Conservation (phyloP, 2,113 vertebrate genomes). For the Anarhynchus alexandrinus region DNA sequence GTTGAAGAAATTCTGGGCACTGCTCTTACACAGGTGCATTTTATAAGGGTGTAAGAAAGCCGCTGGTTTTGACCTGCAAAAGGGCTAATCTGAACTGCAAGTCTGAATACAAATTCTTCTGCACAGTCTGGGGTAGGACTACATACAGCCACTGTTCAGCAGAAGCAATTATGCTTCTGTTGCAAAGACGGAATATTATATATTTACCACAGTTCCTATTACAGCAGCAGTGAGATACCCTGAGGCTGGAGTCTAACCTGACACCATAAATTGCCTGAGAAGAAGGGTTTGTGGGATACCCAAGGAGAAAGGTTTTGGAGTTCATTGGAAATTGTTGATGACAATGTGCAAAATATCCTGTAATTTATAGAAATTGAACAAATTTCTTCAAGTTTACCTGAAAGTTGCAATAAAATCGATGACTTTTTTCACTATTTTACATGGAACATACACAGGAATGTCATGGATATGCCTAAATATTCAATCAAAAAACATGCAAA, state of each 20-base stretch:
- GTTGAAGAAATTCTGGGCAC: neutral
- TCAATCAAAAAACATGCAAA: neutral
- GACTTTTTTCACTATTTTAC: neutral
- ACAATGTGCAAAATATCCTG: neutral
- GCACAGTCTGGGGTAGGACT: neutral
- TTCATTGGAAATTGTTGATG: neutral
- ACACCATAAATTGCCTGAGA: neutral
- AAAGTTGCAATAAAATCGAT: neutral
- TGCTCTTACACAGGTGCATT: neutral
- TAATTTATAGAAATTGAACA: neutral
- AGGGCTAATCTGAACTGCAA: neutral
- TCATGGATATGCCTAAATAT: neutral
- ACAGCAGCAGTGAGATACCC: neutral
- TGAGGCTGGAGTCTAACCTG: neutral
- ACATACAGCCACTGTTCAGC: neutral
- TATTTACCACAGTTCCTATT: neutral
- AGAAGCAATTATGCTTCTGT: neutral
- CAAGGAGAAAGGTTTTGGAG: neutral
- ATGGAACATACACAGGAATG: neutral
- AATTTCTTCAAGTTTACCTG: neutral
- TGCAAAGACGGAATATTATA: neutral
- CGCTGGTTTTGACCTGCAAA: neutral
- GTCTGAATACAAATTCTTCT: neutral
- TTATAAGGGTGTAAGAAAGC: neutral
- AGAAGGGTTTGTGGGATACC: neutral